Percentiles rank a stretch among this genome's conserved stretches.
These are phyloP conservation scores for Andinoacara biseriatus DNA, from an alignment of 2,113 vertebrate genomes.

Conservation along the genomic window DNA sequence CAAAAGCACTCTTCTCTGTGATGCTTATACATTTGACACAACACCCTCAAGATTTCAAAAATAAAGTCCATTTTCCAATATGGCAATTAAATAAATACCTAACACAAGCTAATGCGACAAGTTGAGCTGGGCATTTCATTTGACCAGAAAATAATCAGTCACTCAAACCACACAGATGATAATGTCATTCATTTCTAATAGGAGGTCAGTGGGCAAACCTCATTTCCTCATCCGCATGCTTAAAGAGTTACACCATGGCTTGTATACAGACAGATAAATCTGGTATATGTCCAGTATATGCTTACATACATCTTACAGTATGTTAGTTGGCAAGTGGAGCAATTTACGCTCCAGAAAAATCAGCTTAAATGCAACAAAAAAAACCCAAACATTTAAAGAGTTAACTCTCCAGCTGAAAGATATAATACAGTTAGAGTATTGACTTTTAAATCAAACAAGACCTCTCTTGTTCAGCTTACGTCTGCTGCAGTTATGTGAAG, in stretches of 20 bases:
- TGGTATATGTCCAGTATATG: constrained; percentile 60
- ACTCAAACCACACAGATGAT: constrained; percentile 56
- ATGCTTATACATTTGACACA: constrained; percentile 22
- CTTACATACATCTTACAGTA: constrained; percentile 55
- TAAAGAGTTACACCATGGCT: constrained; percentile 59
- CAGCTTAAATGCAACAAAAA: constrained; percentile 35
- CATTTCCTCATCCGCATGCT: constrained; percentile 45
- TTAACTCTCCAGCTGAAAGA: constrained; percentile 36
- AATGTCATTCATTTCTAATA: constrained; percentile 54
- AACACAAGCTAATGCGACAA: constrained; percentile 56
- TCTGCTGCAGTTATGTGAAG: constrained; percentile 57
- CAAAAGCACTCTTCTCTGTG: constrained; percentile 7
- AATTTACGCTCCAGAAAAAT: constrained; percentile 38
- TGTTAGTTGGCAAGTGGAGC: constrained; percentile 50
- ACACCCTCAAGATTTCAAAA: constrained; percentile 41
- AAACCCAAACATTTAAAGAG: constrained; percentile 42
- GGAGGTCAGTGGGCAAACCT: constrained; percentile 35
- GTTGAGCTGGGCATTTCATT: constrained; percentile 43
- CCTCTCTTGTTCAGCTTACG: constrained; percentile 24
- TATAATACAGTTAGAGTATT: constrained; percentile 39
- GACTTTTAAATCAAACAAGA: constrained; percentile 56
- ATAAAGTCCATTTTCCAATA: constrained; percentile 43
- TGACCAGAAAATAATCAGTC: constrained; percentile 43
- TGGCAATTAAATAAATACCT: constrained; percentile 66
- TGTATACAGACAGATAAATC: constrained; percentile 63